These are phyloP conservation scores for Osmerus mordax DNA, from an alignment of 2,113 vertebrate species.

Conservation along the genomic window DNA sequence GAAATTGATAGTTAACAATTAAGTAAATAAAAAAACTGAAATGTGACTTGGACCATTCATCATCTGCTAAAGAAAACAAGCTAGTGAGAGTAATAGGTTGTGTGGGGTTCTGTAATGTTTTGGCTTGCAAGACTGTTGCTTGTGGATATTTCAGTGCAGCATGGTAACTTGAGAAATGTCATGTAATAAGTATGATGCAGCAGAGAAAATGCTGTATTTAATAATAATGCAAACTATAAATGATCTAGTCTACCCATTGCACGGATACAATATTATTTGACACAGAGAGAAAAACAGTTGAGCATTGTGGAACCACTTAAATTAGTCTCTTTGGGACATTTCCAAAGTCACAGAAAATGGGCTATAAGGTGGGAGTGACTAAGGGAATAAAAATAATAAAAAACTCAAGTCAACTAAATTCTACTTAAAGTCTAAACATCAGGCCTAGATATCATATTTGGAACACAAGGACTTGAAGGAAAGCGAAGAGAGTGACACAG, in stretches of 20 bases:
- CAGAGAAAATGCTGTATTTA: slow-evolving; percentile 17
- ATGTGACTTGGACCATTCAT: background rate
- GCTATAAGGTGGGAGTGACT: too few species aligned
- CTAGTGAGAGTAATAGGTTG: background rate
- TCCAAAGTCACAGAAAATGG: too few species aligned
- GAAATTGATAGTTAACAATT: too few species aligned
- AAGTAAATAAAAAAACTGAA: too few species aligned
- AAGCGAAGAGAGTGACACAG: background rate
- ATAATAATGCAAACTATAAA: background rate
- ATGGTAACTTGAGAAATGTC: slow-evolving; percentile 45
- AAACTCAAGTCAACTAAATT: background rate
- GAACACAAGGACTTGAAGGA: background rate
- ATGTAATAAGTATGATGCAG: slow-evolving; percentile 34
- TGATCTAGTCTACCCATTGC: too few species aligned
- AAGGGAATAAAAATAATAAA: background rate
- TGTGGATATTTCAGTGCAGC: slow-evolving; percentile 16
- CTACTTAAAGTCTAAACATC: background rate
- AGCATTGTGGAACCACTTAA: too few species aligned
- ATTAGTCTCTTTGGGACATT: too few species aligned
- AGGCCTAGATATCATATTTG: background rate
- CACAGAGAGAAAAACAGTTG: too few species aligned
- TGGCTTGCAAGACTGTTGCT: background rate
- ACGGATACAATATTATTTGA: too few species aligned
- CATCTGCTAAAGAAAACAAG: background rate
- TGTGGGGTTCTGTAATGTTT: background rate